Conservation (phyloP, 2,797 vertebrate genomes). For the Cyclura pinguis region DNA sequence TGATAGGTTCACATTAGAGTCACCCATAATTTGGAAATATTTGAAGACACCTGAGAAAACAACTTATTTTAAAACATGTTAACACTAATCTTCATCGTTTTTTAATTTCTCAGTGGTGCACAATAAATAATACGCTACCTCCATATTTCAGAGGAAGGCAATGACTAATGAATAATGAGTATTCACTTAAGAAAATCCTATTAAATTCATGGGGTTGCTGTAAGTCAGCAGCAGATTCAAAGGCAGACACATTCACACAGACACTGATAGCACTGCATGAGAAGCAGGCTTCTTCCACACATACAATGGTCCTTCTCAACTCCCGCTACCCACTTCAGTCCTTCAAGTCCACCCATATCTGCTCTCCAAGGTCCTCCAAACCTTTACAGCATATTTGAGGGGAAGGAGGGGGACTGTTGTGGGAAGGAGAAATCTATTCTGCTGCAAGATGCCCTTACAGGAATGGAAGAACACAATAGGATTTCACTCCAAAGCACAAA, state of each 20-base stretch:
- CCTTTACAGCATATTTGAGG: background rate
- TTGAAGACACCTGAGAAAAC: too few relatives aligned
- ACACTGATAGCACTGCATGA: too few relatives aligned
- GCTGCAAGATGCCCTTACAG: background rate
- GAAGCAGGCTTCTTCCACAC: background rate
- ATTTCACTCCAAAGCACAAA: background rate
- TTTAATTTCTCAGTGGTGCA: background rate
- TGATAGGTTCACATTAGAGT: too few relatives aligned
- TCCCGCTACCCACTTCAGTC: background rate
- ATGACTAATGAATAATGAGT: too few relatives aligned
- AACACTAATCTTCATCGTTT: background rate
- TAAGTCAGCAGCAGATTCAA: too few relatives aligned
- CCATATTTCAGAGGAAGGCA: background rate
- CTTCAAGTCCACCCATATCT: background rate
- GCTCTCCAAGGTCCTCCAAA: background rate
- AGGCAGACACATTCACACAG: background rate
- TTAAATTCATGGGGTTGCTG: too few relatives aligned
- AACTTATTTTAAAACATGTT: background rate
- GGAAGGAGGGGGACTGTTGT: too few relatives aligned
- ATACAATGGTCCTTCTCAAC: background rate
- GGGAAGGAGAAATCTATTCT: background rate
- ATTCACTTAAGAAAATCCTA: too few relatives aligned
- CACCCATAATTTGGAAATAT: too few relatives aligned
- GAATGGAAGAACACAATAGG: background rate
- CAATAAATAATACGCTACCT: background rate